A percentile compares a stretch with the other conserved stretches of the same genome.
Evolutionary conservation across 2,113 vertebrate species (phyloP).

Genomic region (Elephantulus edwardii): DNA sequence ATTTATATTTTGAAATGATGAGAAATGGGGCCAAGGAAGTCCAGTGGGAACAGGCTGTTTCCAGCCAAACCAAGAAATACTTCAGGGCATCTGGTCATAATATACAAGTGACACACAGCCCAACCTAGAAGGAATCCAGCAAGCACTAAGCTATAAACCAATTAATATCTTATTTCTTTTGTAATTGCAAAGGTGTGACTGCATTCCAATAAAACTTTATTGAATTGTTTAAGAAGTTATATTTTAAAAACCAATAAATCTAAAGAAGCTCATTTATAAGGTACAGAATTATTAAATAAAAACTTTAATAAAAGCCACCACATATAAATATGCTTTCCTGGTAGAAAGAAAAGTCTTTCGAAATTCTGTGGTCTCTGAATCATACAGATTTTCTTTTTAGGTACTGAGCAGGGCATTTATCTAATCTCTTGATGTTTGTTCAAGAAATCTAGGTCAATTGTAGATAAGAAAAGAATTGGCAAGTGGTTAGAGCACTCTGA

Average conservation of each 20-base stretch:
- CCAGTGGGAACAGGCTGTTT: constrained; percentile 4
- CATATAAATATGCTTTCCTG: not conserved
- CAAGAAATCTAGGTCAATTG: too few relatives aligned
- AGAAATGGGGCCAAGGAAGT: not conserved
- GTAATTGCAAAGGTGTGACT: too few relatives aligned
- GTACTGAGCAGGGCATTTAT: not conserved
- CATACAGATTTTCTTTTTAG: not conserved
- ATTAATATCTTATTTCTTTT: not conserved
- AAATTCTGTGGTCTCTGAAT: not conserved
- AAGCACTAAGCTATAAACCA: not conserved
- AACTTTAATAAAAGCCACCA: not conserved
- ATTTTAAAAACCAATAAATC: not conserved
- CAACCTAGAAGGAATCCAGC: not conserved
- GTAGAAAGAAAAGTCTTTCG: not conserved
- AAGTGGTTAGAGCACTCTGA: too few relatives aligned
- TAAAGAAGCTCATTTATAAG: not conserved
- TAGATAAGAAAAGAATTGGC: too few relatives aligned
- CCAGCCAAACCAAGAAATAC: not conserved
- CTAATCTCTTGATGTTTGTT: not conserved
- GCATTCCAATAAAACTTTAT: not conserved
- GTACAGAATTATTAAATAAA: not conserved
- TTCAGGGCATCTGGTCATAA: not conserved
- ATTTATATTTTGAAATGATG: constrained; percentile 34
- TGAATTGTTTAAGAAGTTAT: not conserved
- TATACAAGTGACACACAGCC: not conserved